phyloP scores from a whole-genome alignment of 2,797 vertebrate genomes.

The Centroberyx gerrardi region DNA sequence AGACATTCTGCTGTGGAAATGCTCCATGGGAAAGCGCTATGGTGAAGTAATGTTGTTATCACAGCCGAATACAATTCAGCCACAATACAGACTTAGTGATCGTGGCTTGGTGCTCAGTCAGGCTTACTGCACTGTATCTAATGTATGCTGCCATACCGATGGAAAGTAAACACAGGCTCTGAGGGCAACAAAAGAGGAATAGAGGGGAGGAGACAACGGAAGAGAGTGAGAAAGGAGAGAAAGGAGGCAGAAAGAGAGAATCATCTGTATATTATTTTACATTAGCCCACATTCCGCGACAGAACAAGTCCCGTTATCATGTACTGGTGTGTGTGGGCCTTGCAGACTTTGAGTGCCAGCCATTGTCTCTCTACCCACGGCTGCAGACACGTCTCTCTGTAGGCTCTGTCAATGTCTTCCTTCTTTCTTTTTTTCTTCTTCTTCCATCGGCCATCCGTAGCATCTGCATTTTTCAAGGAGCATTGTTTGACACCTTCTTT shows the following conservation, averaged over 20 bases:
- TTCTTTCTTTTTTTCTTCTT: not conserved
- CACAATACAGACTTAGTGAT: not conserved
- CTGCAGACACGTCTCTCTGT: conserved; percentile 10
- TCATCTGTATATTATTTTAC: not conserved
- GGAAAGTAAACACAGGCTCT: not conserved
- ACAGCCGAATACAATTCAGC: not conserved
- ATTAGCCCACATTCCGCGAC: not conserved
- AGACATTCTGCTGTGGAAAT: not conserved
- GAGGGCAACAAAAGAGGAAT: not conserved
- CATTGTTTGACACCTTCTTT: conserved; percentile 14
- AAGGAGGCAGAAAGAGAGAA: not conserved
- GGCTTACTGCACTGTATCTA: not conserved
- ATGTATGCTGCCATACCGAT: conserved; percentile 5
- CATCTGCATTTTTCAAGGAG: conserved; percentile 14
- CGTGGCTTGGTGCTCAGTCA: not conserved
- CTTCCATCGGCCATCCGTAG: not conserved
- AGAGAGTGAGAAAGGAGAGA: not conserved
- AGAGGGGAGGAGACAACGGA: not conserved
- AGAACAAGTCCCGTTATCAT: not conserved
- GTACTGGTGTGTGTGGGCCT: not conserved
- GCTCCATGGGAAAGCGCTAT: not conserved
- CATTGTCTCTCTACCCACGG: not conserved
- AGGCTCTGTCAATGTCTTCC: not conserved
- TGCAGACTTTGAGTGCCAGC: not conserved
- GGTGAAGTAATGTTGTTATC: conserved; percentile 21